phyloP scores from a whole-genome alignment of 2,888 invertebrate species.

The Priocnemis perturbator region DNA sequence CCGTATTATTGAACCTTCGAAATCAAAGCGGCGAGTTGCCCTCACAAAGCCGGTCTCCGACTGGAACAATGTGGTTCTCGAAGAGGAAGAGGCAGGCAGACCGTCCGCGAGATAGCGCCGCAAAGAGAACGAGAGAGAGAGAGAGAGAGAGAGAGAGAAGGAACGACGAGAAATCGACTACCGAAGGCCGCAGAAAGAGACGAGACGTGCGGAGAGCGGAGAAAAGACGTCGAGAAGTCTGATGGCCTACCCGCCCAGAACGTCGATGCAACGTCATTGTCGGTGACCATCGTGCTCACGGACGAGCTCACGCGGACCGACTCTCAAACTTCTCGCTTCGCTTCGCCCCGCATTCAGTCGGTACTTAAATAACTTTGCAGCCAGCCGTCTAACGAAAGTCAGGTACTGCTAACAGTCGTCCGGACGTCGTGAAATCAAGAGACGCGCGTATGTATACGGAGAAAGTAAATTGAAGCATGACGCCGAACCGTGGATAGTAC shows the following conservation, averaged over 20 bases:
- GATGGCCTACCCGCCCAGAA: constrained; percentile 71
- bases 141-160: constrained; percentile 31
- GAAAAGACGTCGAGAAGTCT: constrained; percentile 61
- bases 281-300: constrained; percentile 53
- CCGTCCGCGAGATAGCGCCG: constrained; percentile 14
- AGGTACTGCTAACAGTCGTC: background rate
- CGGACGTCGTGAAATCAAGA: background rate
- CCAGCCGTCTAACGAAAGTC: constrained; percentile 47
- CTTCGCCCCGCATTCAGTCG: constrained; percentile 32
- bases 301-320: constrained; percentile 49
- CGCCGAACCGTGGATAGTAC: background rate
- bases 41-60: constrained; percentile 65
- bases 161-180: constrained; percentile 39
- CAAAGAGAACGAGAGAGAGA: constrained; percentile 36
- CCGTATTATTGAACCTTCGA: constrained; percentile 64
- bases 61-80: constrained; percentile 63
- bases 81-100: constrained; percentile 28
- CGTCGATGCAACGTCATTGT: constrained; percentile 72
- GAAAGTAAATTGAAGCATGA: background rate
- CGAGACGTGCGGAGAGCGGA: constrained; percentile 41
- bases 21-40: constrained; percentile 61
- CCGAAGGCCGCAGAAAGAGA: constrained; percentile 33
- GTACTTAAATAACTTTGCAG: constrained; percentile 46
- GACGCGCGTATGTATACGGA: background rate
- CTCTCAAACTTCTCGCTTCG: constrained; percentile 22